Evolutionary conservation across 2,888 invertebrate genomes (phyloP), one percentile per base, ranked within the genome.

Genomic region (Andrena fulva): DNA sequence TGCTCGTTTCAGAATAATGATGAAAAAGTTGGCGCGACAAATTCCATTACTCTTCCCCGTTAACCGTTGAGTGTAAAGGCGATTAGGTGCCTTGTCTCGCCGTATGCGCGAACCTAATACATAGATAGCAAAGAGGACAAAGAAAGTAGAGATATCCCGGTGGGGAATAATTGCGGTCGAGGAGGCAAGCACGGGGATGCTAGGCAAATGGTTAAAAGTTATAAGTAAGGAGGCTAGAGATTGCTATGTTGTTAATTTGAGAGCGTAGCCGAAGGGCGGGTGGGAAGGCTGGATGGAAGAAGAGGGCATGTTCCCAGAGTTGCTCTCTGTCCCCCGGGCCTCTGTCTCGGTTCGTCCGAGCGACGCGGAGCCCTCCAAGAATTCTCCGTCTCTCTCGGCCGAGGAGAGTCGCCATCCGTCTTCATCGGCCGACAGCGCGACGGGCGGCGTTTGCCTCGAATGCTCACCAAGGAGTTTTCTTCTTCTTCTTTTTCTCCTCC

Each of bases 381-480:
- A 85, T 90, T 85, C 89, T 90, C 92, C 89, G 87, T 86, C 88
- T 87, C 82, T 74, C 81, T 85, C 82, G 24, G 60, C 33, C 54
- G 83, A 86, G 88, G 90, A 90, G 92, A 91, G 91, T 91, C 93
- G 92, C 93, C 92, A 94, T 94, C 92, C 93, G 93, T 94, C 94
- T 94, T 94, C 94, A 94, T 94, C 94, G 94, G 94, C 90, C 94
- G 94, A 94, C 94, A 94, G 94, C 94, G 89, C 94, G 92, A 94
- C 94, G 94, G 94, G 94, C 94, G 93, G 94, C 93, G 92, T 94
- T 94, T 93, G 93, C 93, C 92, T 94, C 94, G 93, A 94, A 93
- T 93, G 92, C 92, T 92, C 93, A 91, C 92, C 92, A 91, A 92
- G 91, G 91, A 92, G 91, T 92, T 92, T 91, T 92, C 92, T 93